Evolutionary conservation across 2,113 vertebrate species (phyloP).

Genomic region (Andinoacara biseriatus): DNA sequence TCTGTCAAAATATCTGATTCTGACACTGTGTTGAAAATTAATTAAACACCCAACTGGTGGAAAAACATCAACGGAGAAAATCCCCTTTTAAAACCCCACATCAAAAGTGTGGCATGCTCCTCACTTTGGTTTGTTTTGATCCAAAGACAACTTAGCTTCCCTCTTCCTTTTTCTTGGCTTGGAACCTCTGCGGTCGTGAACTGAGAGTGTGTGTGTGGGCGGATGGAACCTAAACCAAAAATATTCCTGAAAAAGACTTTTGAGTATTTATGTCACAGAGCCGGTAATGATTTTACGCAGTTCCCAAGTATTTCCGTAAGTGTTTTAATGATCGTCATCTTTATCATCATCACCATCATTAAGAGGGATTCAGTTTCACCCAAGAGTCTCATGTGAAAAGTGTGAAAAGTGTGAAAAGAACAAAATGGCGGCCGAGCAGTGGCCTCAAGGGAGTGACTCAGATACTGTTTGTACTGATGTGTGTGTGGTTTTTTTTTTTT

Average conservation of each 20-base stretch:
- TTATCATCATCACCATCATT: conserved; percentile 11
- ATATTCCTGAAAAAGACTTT: conserved; percentile 19
- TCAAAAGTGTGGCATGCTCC: conserved; percentile 59
- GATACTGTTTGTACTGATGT: conserved; percentile 19
- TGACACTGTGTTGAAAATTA: conserved; percentile 64
- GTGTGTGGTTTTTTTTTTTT: conserved; percentile 31
- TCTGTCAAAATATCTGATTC: conserved; percentile 72
- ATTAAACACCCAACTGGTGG: conserved; percentile 71
- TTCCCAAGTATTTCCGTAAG: conserved; percentile 55
- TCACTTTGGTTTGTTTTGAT: conserved; percentile 63
- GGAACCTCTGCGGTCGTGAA: conserved; percentile 29
- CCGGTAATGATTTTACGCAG: conserved; percentile 63
- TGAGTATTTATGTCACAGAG: conserved; percentile 50
- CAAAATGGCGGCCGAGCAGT: conserved; percentile 23
- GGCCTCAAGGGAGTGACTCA: conserved; percentile 42
- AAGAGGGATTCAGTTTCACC: conserved; percentile 22
- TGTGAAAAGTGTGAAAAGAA: conserved; percentile 13
- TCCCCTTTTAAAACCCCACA: conserved; percentile 56
- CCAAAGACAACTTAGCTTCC: conserved; percentile 56
- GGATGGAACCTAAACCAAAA: conserved; percentile 35
- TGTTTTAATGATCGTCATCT: conserved; percentile 30
- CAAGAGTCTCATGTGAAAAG: conserved; percentile 12
- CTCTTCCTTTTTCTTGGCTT: conserved; percentile 33
- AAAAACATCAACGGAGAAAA: conserved; percentile 70
- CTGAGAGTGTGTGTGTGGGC: neutral